A percentile compares a stretch with the other conserved stretches of the same genome.
These are phyloP conservation scores for Climacteris rufus DNA, from an alignment of 2,113 vertebrate species.

Conservation along the genomic window DNA sequence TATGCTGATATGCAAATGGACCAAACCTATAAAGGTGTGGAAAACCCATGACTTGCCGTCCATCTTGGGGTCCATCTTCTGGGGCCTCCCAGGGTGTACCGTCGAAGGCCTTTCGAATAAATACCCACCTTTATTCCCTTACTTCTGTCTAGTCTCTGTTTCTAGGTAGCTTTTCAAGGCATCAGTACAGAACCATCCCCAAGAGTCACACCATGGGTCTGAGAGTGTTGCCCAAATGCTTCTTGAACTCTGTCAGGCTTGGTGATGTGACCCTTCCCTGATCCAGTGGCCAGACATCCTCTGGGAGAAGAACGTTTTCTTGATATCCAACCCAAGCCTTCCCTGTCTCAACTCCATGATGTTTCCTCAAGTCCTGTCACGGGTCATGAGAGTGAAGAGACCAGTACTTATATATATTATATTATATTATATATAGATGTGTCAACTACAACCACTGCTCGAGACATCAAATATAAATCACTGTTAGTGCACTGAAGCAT, in stretches of 20 bases:
- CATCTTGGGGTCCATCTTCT: no score
- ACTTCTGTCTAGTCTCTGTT: no score
- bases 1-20: no score
- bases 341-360: fast-evolving
- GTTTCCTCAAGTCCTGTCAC: fast-evolving
- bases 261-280: neutral
- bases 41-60: no score
- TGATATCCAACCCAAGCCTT: neutral
- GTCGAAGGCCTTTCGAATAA: no score
- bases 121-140: no score
- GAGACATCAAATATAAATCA: neutral
- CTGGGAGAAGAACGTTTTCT: fast-evolving
- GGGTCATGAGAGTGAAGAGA: neutral
- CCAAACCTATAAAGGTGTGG: no score
- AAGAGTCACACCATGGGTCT: fast-evolving
- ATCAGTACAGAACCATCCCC: neutral
- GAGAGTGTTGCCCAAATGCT: fast-evolving
- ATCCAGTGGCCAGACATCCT: fast-evolving
- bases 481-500: neutral
- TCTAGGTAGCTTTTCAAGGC: no score
- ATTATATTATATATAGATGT: neutral
- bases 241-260: neutral
- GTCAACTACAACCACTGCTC: neutral
- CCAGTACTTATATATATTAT: neutral
- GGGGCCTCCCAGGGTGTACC: no score